phyloP scores from a whole-genome alignment of 1,140 invertebrate species.

The Heterodera schachtii region DNA sequence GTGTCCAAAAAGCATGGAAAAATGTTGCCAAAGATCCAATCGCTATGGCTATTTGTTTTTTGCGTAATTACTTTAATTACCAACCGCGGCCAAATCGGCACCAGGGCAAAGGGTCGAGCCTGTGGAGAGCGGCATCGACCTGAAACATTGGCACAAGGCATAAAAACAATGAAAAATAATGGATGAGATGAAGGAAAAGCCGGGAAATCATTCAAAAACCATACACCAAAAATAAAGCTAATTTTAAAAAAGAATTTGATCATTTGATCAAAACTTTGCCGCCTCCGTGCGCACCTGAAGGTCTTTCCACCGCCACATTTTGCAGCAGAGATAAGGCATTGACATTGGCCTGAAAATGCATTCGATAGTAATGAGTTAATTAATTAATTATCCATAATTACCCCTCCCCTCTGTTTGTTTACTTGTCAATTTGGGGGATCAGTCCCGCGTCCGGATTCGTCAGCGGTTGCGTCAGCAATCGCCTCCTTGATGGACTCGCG shows the following conservation, averaged over 20 bases:
- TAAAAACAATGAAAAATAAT: no score
- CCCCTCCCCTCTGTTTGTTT: background rate
- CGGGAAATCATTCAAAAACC: no score
- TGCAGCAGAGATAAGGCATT: conserved; percentile 65
- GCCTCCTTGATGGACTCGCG: background rate
- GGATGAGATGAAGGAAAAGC: no score
- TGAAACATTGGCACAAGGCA: conserved; percentile 1
- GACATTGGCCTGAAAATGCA: conserved; percentile 39
- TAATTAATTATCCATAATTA: background rate
- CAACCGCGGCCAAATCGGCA: conserved; percentile 56
- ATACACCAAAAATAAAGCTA: background rate
- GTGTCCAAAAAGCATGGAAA: no score
- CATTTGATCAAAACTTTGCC: no score
- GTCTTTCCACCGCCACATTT: conserved; percentile 65
- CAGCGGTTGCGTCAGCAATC: background rate
- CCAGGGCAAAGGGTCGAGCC: conserved; percentile 63
- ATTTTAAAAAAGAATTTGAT: no score
- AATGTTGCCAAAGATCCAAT: no score
- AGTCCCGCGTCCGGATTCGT: conserved; percentile 51
- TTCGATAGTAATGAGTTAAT: no score
- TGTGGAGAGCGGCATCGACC: conserved; percentile 64
- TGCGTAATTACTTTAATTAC: background rate
- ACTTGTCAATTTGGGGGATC: conserved; percentile 63
- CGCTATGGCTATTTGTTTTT: background rate
- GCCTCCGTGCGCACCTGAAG: conserved; percentile 45